Evolutionary conservation across 2,113 vertebrate species (phyloP).

Genomic region (Bombycilla garrulus): DNA sequence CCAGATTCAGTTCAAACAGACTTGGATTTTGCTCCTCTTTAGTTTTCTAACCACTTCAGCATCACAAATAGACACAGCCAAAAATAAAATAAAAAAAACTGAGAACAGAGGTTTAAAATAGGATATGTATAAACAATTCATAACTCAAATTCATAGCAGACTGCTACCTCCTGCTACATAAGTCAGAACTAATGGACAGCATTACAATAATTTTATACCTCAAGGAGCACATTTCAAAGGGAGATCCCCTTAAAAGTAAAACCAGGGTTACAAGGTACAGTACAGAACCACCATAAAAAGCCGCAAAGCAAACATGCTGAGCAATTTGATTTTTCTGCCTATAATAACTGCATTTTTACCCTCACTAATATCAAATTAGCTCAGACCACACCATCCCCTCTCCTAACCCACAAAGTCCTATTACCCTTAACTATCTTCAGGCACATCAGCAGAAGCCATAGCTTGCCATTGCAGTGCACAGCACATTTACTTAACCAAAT

Average conservation of each 20-base stretch:
- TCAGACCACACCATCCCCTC: not conserved
- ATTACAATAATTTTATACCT: not conserved
- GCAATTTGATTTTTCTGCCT: not conserved
- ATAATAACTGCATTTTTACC: not conserved
- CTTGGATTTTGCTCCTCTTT: not conserved
- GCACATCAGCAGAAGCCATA: not conserved
- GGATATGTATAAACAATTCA: not conserved
- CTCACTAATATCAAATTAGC: not conserved
- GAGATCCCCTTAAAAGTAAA: not conserved
- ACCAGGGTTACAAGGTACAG: not conserved
- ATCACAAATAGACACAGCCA: not conserved
- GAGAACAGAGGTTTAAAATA: not conserved
- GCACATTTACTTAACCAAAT: not conserved
- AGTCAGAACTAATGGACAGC: not conserved
- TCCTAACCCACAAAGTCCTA: not conserved
- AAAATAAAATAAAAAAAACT: not conserved
- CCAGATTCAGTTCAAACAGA: not conserved
- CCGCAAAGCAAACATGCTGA: not conserved
- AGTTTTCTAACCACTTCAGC: not conserved
- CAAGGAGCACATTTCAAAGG: not conserved
- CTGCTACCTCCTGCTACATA: not conserved
- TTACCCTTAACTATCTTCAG: not conserved
- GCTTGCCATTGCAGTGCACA: rapidly evolving
- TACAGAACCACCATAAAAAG: not conserved
- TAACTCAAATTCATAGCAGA: not conserved